These are phyloP conservation scores for Origma solitaria DNA, from an alignment of 2,113 vertebrate genomes.

Conservation along the genomic window DNA sequence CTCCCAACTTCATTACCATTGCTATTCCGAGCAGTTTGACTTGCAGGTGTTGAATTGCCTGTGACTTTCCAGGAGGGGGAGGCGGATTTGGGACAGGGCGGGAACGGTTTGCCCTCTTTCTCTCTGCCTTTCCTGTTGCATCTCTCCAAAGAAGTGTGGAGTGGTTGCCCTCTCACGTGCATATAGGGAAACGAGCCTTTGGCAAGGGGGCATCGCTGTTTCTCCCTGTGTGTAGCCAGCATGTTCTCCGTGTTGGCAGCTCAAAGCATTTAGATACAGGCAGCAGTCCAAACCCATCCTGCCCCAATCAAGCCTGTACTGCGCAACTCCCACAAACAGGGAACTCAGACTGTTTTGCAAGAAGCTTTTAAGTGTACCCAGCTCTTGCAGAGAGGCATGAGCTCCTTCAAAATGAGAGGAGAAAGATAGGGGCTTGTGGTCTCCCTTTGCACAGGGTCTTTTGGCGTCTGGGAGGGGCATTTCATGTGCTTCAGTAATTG, in stretches of 20 bases:
- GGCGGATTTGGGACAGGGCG: neutral
- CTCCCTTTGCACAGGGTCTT: neutral
- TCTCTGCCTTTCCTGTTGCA: neutral
- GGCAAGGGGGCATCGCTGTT: neutral
- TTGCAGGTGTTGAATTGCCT: neutral
- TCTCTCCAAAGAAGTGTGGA: neutral
- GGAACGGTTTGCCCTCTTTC: neutral
- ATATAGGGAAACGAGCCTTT: neutral
- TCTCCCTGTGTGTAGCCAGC: fast-evolving
- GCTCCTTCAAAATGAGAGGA: neutral
- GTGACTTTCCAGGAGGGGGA: neutral
- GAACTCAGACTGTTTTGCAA: neutral
- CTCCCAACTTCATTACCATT: neutral
- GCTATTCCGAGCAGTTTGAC: neutral
- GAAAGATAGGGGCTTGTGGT: neutral
- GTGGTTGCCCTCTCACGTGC: neutral
- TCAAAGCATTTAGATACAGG: neutral
- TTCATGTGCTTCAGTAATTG: neutral
- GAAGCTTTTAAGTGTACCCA: neutral
- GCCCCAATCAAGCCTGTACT: neutral
- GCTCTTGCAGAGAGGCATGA: neutral
- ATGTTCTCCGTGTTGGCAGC: neutral
- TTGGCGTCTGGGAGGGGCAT: neutral
- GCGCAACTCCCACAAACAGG: neutral
- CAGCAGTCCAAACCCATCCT: neutral